Base-by-base conservation (phyloP, 2,888 invertebrate genomes). In the Spicauda simplicius region DNA sequence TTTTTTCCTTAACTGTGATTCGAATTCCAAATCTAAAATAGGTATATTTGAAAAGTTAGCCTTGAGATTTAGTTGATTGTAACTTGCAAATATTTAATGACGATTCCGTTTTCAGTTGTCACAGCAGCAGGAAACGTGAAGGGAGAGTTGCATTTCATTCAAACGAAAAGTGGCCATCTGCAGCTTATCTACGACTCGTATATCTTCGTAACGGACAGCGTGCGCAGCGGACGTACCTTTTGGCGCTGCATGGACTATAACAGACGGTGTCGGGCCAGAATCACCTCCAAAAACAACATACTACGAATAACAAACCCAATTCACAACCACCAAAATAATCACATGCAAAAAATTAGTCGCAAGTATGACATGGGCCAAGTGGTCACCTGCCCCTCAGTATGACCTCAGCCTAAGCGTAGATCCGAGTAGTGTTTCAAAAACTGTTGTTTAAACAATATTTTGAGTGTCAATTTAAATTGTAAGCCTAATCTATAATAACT, bases 231-330 rank as follows among this genome's bases (percentile, higher is more conserved):
- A 10, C 82, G 93, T 57, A 93, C 93, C 6, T 92, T 93, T 74
- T 93, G 93, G 93, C 81, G 92, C 56, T 93, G 93, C 74, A 91
- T 92, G 90, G 93, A 93, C 70, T 93, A 93, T 70, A 90, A 91
- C 18, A 91, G 88, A 74, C 84, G 91, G 55, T 93, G 93, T 76
- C 86, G 93, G n/a, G 93, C 93, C 11, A 83, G 93, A 69, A 93
- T 93, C 69, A 93, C 93, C 2, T 93, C 93, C 11, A 93, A 93
- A 78, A 90, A 92, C 74, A 93, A 93, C 74, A 77, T 91, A 10
- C 74, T 93, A 48, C 82, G 85, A 70, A 86, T 93, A 71, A 93
- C 93, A n/a, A 93, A 93, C 69, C 87, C 91, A 2, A 82, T 92
- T 19, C 93, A 93, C 70, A 93, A 93, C 71, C 93, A 93, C 69